Conservation (phyloP, 2,113 vertebrate genomes). For the Fregata magnificens region DNA sequence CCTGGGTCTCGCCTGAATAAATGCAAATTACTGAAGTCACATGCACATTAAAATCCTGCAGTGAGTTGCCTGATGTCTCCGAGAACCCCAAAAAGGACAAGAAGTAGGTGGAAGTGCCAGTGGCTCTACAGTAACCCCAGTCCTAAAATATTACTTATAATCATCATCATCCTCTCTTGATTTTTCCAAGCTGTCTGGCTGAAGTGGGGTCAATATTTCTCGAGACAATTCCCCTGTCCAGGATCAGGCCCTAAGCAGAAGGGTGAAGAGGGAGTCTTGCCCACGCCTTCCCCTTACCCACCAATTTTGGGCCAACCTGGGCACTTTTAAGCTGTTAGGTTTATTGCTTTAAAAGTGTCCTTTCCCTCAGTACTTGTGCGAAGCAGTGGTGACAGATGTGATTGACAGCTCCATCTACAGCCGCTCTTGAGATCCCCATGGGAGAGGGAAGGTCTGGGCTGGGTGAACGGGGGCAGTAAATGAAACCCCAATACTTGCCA, state of each 20-base stretch:
- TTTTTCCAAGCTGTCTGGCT: not conserved
- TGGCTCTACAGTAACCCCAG: not conserved
- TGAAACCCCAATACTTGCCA: not conserved
- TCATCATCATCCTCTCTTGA: not conserved
- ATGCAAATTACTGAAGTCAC: not conserved
- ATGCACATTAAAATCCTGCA: not conserved
- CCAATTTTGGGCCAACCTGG: not conserved
- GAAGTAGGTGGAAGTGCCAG: not conserved
- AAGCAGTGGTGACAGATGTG: not conserved
- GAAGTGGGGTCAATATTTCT: not conserved
- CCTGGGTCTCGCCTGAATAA: not conserved
- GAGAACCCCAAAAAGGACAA: not conserved
- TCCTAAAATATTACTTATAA: not conserved
- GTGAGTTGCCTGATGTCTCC: not conserved
- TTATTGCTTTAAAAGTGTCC: not conserved
- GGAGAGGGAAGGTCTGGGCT: not conserved
- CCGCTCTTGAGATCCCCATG: rapidly evolving
- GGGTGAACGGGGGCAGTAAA: not conserved
- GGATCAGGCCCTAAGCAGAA: not conserved
- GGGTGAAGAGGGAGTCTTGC: not conserved
- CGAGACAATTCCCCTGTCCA: not conserved
- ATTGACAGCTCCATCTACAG: not conserved
- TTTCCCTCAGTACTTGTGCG: not conserved
- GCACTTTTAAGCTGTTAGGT: not conserved
- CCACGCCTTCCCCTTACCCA: not conserved